Evolutionary conservation across 2,113 vertebrate species (phyloP), one percentile per base, ranked within the genome.

Genomic region (Notothenia rossii): DNA sequence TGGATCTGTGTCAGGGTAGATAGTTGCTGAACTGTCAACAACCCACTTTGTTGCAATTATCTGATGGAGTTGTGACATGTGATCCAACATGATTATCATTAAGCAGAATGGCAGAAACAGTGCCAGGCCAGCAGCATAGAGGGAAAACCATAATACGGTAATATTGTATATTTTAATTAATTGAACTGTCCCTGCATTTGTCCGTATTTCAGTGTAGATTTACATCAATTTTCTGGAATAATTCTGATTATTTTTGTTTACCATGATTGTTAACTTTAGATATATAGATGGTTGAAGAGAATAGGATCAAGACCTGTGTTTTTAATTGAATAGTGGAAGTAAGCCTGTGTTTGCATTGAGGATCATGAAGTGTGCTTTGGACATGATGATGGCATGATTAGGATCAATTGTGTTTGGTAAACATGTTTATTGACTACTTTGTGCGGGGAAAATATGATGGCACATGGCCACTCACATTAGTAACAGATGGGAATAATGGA

Each of bases 11-110:
- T 87, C 84, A 82, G 49, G 68, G 54, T 49, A 84, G 83, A 59
- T 71, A 72, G 48, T 67, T 78, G 61, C 12, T 79, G 43, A 83
- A 79, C 82, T 78, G 75, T 33, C 62, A 33, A 29, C 40, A 84
- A 85, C 90, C 88, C 74, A 85, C 55, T 89, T 89, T 79, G 53
- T 45, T 75, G 60, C 25, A 78, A 75, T 87, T 86, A 87, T 84
- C 76, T 86, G 81, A 86, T 85, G 82, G 53, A 59, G 74, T 74
- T 85, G 8, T 79, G 70, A 25, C 33, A 36, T 66, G 50, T 64
- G 69, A 86, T 67, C 76, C 29, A 43, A 59, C 46, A 17, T 76
- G 66, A 81, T 22, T 64, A 68, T 81, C 79, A 60, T 80, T 45
- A 80, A 81, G 54, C 64, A 78, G 9, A 77, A 53, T 2, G 11